These are phyloP conservation scores for Ephestia elutella DNA, from an alignment of 1,140 invertebrate species.

Conservation along the genomic window DNA sequence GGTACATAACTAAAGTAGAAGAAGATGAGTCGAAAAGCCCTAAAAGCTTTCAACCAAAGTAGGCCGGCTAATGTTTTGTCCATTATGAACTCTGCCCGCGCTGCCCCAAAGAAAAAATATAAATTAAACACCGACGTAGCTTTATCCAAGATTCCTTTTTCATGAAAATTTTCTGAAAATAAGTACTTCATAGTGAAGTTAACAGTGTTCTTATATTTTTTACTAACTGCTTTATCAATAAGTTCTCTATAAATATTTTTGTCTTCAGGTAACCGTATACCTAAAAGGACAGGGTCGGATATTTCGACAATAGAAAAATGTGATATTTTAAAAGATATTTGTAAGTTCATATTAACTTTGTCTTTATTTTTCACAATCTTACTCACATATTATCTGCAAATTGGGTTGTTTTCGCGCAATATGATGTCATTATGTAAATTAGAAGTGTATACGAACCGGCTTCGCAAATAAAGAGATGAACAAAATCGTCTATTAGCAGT, in stretches of 20 bases:
- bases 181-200: not conserved
- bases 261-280: too few relatives aligned
- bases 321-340: too few relatives aligned
- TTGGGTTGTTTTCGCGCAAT: too few relatives aligned
- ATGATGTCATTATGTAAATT: not conserved
- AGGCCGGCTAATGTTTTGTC: constrained; percentile 63
- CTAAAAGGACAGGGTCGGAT: too few relatives aligned
- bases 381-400: too few relatives aligned
- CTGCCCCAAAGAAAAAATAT: constrained; percentile 39
- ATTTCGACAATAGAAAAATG: too few relatives aligned
- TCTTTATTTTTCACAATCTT: too few relatives aligned
- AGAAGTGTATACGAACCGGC: not conserved
- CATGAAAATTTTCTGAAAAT: constrained; percentile 17
- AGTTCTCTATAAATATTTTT: too few relatives aligned
- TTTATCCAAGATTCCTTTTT: constrained; percentile 26
- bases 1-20: constrained; percentile 7
- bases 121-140: constrained; percentile 46
- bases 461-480: not conserved
- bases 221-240: too few relatives aligned
- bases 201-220: too few relatives aligned
- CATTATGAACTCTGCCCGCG: constrained; percentile 54
- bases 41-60: constrained; percentile 62
- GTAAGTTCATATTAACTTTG: too few relatives aligned
- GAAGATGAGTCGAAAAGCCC: constrained; percentile 53
- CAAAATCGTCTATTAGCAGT: not conserved